A percentile compares a stretch with the other conserved stretches of the same genome.
phyloP scores from a whole-genome alignment of 2,797 vertebrate species.

The Falco naumanni region DNA sequence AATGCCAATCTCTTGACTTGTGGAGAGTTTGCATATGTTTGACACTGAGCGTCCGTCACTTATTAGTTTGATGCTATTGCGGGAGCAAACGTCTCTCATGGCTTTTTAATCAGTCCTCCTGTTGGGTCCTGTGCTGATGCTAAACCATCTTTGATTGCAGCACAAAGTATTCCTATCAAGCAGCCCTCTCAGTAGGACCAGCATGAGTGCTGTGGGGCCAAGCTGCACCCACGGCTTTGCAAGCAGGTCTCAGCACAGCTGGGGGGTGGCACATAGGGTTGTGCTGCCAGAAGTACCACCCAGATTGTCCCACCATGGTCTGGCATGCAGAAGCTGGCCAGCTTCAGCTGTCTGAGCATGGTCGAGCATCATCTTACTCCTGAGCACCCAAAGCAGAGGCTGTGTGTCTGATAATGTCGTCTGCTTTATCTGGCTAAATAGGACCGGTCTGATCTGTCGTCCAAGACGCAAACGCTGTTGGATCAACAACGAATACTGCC shows the following conservation, averaged over 20 bases:
- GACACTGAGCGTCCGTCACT: background rate
- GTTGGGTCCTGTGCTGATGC: background rate
- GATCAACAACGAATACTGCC: background rate
- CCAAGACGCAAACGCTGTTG: background rate
- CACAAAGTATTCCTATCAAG: background rate
- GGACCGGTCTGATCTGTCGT: background rate
- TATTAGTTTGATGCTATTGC: background rate
- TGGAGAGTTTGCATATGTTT: rapidly evolving
- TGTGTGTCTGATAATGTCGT: rapidly evolving
- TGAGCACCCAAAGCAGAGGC: background rate
- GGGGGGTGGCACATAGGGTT: background rate
- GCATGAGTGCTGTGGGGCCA: rapidly evolving
- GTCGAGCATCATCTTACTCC: background rate
- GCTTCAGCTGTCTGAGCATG: background rate
- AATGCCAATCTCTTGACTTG: background rate
- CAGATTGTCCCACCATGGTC: rapidly evolving
- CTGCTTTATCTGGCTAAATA: background rate
- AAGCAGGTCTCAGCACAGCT: background rate
- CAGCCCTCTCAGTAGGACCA: background rate
- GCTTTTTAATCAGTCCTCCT: background rate
- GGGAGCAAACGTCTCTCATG: background rate
- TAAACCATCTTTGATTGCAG: background rate
- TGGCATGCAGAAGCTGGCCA: background rate
- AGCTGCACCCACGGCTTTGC: background rate
- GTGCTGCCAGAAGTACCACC: background rate